These are phyloP conservation scores for Campaea margaritaria DNA, from an alignment of 2,888 invertebrate genomes.

Conservation along the genomic window DNA sequence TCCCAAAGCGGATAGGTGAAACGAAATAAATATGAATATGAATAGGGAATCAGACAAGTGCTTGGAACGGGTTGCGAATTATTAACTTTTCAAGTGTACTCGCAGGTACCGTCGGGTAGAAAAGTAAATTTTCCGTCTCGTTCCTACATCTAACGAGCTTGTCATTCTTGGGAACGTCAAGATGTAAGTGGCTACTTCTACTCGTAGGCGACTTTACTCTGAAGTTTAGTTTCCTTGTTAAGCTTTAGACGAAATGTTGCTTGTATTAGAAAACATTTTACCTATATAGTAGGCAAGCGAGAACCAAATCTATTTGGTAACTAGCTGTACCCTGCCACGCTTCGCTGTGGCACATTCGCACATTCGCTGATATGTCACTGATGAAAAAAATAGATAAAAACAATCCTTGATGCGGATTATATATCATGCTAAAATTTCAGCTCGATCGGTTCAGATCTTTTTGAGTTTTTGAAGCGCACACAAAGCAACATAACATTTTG, in stretches of 20 bases:
- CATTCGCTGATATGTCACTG: too few relatives aligned
- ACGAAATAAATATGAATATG: conserved; percentile 86
- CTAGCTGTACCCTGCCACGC: too few relatives aligned
- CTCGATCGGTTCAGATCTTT: too few relatives aligned
- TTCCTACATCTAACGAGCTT: conserved; percentile 64
- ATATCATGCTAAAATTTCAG: too few relatives aligned
- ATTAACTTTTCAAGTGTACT: conserved; percentile 81
- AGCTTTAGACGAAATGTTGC: neutral
- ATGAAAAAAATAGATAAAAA: too few relatives aligned
- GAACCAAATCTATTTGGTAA: neutral
- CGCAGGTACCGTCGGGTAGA: conserved; percentile 64
- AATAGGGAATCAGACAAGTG: conserved; percentile 80
- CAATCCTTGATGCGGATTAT: too few relatives aligned
- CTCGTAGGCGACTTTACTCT: conserved; percentile 34
- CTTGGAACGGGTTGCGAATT: conserved; percentile 78
- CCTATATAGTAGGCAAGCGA: neutral
- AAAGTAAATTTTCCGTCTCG: conserved; percentile 55
- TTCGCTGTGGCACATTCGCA: too few relatives aligned
- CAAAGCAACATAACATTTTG: too few relatives aligned
- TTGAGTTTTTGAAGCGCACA: too few relatives aligned
- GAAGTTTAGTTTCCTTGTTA: conserved; percentile 17
- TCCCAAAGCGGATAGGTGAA: conserved; percentile 78
- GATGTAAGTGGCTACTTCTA: conserved; percentile 45
- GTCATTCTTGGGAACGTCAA: conserved; percentile 62
- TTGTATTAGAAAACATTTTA: neutral